A percentile compares a stretch with the other conserved stretches of the same genome.
Evolutionary conservation across 2,113 vertebrate genomes (phyloP).

Genomic region (Pantherophis guttatus): DNA sequence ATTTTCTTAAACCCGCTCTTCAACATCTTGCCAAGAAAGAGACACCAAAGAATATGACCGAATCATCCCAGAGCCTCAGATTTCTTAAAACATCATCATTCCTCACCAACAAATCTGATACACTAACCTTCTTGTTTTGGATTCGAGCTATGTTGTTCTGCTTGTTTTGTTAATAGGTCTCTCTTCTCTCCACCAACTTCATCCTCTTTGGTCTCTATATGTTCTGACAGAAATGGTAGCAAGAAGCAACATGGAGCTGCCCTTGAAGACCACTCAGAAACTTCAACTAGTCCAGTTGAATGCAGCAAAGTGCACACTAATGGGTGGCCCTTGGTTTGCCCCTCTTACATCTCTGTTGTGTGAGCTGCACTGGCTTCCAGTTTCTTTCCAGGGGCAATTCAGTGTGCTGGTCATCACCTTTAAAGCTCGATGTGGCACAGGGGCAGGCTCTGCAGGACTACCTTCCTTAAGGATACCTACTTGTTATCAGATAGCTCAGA

Average conservation of each 20-base stretch:
- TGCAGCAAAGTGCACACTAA: not conserved
- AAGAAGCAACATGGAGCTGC: not conserved
- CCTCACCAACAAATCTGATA: not conserved
- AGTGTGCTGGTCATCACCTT: not conserved
- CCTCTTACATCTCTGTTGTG: not conserved
- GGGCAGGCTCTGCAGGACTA: too few relatives aligned
- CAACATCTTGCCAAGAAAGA: not conserved
- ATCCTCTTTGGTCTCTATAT: not conserved
- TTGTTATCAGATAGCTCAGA: too few relatives aligned
- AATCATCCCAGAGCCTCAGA: not conserved
- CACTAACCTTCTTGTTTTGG: not conserved
- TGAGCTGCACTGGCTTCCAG: not conserved
- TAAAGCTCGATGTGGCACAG: too few relatives aligned
- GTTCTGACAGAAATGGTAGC: not conserved
- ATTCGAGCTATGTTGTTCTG: not conserved
- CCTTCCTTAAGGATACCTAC: too few relatives aligned
- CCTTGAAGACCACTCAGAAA: not conserved
- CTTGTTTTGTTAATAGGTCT: not conserved
- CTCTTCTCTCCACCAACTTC: not conserved
- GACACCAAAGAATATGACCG: not conserved
- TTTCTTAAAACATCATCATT: not conserved
- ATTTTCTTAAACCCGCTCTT: not conserved
- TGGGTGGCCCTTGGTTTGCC: not conserved
- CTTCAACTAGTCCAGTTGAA: not conserved
- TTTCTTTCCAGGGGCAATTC: not conserved